phyloP scores from a whole-genome alignment of 1,140 invertebrate species.

The Homarus americanus region DNA sequence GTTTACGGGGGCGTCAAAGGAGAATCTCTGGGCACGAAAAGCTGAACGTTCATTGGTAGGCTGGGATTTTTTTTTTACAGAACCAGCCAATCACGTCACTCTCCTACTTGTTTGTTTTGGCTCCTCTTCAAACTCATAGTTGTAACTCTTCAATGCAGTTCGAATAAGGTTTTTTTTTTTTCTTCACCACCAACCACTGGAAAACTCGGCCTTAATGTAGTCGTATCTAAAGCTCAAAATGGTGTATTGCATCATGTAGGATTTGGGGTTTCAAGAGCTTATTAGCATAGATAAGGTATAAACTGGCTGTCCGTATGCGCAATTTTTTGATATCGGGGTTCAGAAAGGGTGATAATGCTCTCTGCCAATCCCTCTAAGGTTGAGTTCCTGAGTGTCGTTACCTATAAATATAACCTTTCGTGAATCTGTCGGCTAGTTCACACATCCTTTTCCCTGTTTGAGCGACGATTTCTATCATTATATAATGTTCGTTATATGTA shows the following conservation, averaged over 20 bases:
- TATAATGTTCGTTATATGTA: no score
- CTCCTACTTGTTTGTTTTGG: not conserved
- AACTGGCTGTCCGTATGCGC: conserved; percentile 44
- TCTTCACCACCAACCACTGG: conserved; percentile 22
- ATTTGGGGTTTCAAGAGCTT: conserved; percentile 58
- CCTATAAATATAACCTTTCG: conserved; percentile 38
- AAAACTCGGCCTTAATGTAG: conserved; percentile 58
- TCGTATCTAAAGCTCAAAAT: conserved; percentile 55
- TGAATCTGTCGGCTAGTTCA: conserved; percentile 43
- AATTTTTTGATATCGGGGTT: conserved; percentile 48
- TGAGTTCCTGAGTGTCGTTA: conserved; percentile 59
- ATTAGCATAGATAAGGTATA: conserved; percentile 62
- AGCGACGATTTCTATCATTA: not conserved
- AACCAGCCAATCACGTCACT: not conserved
- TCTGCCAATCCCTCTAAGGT: conserved; percentile 58
- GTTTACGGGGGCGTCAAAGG: not conserved
- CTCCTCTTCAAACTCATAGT: not conserved
- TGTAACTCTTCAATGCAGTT: conserved; percentile 11
- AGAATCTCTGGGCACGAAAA: not conserved
- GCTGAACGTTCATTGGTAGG: not conserved
- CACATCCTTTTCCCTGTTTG: conserved; percentile 30
- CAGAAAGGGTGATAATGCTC: conserved; percentile 36
- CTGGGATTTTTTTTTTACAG: not conserved
- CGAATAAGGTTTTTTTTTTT: conserved; percentile 29
- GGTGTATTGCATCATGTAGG: conserved; percentile 44